Evolutionary conservation across 2,888 invertebrate species (phyloP).

Genomic region (Lepidonotus clava): DNA sequence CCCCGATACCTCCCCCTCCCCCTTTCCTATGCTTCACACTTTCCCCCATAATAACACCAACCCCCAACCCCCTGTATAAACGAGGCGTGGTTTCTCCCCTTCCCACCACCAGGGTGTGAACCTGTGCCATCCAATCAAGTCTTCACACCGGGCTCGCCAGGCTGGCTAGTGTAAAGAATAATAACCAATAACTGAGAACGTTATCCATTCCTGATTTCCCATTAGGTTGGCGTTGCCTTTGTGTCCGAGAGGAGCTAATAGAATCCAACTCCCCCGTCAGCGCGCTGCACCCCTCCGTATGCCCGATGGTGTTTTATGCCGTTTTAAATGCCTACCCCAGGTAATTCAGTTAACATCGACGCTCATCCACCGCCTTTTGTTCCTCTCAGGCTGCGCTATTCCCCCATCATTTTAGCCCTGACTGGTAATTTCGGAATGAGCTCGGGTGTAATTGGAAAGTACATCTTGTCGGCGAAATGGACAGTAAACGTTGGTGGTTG

Average conservation of each 20-base stretch:
- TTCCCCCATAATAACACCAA: no score
- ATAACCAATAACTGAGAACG: no score
- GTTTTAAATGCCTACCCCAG: conserved; percentile 4
- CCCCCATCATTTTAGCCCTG: not conserved
- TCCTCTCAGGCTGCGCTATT: not conserved
- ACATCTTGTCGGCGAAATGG: not conserved
- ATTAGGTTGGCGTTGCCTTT: not conserved
- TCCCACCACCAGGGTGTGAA: no score
- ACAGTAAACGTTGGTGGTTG: not conserved
- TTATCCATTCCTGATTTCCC: conserved; percentile 33
- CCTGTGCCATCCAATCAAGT: no score
- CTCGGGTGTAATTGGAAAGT: conserved; percentile 3
- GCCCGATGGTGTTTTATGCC: conserved; percentile 12
- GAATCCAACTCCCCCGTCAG: not conserved
- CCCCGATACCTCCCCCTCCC: no score
- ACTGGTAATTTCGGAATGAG: not conserved
- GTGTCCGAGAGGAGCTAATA: conserved; percentile 3
- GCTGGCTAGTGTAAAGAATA: no score
- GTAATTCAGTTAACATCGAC: conserved; percentile 22
- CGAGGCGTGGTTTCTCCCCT: not conserved
- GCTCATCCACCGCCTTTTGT: not conserved
- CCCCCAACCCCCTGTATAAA: not conserved
- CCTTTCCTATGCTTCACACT: no score
- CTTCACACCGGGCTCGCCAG: no score
- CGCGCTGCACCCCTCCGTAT: not conserved